Conservation (phyloP, 35 echinoderm and acorn worm genomes). For the Heliocidaris tuberculata region DNA sequence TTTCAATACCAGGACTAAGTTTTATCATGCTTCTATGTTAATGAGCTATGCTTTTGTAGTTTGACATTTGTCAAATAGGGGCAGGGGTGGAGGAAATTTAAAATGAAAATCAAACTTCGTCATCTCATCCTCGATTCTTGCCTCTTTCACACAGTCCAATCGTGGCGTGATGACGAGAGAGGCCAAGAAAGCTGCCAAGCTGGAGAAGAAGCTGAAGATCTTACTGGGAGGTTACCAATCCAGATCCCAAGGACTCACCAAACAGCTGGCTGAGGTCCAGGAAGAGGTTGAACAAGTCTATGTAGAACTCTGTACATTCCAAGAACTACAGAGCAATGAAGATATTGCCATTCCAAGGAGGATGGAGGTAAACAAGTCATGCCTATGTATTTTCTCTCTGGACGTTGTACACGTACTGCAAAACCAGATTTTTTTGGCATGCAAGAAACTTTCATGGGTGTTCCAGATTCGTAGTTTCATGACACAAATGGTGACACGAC, state of each 20-base stretch:
- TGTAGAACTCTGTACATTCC: conserved; percentile 87
- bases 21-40: no score
- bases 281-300: conserved; percentile 70
- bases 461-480: not conserved
- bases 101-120: no score
- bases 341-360: conserved; percentile 79
- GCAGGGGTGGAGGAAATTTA: no score
- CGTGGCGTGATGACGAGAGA: conserved; percentile 82
- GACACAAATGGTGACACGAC: no score
- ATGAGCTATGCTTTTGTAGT: no score
- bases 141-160: conserved; percentile 53
- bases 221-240: conserved; percentile 91
- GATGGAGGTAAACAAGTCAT: conserved; percentile 65
- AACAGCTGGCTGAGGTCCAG: conserved; percentile 74
- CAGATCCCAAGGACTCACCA: conserved; percentile 76
- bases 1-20: no score
- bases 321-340: conserved; percentile 81
- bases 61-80: no score
- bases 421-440: no score
- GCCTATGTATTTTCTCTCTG: not conserved
- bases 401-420: no score
- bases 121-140: not conserved
- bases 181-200: conserved; percentile 84
- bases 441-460: no score
- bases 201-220: conserved; percentile 95